These are phyloP conservation scores for Falco concolor DNA, from an alignment of 2,797 vertebrate species.

Conservation along the genomic window DNA sequence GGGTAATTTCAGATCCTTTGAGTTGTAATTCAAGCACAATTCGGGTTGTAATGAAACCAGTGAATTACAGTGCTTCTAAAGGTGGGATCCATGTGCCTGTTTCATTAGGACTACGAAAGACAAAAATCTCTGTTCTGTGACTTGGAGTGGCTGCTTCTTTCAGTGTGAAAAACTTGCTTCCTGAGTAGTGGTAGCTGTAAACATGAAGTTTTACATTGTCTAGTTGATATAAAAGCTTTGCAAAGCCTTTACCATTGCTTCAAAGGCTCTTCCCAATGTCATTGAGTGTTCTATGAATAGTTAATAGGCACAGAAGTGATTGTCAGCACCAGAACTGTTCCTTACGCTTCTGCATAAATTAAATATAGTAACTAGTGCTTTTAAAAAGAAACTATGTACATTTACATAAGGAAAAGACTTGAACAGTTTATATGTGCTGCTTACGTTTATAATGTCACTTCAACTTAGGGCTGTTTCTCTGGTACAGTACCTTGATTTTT, in stretches of 20 bases:
- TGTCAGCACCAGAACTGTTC: slow-evolving; percentile 9
- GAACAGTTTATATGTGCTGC: not conserved
- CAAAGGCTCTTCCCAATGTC: not conserved
- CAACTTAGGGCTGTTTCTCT: not conserved
- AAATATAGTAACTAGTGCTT: not conserved
- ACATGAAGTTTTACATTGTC: not conserved
- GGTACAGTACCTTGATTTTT: not conserved
- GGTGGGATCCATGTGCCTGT: not conserved
- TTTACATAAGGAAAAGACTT: not conserved
- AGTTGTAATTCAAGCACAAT: not conserved
- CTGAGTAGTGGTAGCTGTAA: not conserved
- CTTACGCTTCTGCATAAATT: not conserved
- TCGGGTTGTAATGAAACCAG: not conserved
- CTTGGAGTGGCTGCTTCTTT: not conserved
- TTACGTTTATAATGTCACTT: not conserved
- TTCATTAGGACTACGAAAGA: not conserved
- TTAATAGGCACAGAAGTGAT: slow-evolving; percentile 22
- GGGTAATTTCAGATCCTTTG: not conserved
- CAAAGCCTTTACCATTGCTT: not conserved
- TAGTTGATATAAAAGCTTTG: slow-evolving; percentile 24
- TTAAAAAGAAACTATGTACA: not conserved
- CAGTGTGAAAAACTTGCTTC: not conserved
- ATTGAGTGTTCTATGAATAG: slow-evolving; percentile 16
- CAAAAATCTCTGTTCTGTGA: not conserved
- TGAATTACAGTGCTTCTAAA: not conserved